Base-by-base conservation (phyloP, 1,140 invertebrate species). In the Eueides isabella region DNA sequence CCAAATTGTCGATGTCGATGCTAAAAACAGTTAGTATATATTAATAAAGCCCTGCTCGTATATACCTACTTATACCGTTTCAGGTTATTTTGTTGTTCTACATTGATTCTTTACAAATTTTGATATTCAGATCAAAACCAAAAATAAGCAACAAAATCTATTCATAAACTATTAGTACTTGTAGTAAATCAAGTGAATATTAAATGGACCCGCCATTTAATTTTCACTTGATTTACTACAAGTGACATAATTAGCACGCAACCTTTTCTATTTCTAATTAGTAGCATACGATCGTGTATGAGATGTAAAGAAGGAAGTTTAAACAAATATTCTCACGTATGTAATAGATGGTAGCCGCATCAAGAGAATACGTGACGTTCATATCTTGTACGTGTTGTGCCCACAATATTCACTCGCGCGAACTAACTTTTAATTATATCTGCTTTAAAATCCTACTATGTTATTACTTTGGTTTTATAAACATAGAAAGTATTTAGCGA, bases 291-390 rank as follows among this genome's bases (percentile, higher is more conserved):
- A 26, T 41, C 48, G 66, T 75, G 61, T 31, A 31, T 26, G 16
- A 29, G 14, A 72, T 66, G 38, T 72, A 30, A 55, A 64, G 65
- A 72, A 74, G 66, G 72, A 63, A 76, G 74, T 79, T 85, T 80
- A 86, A 84, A 86, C 84, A 87, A 89, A 92, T 92, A 88, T 81
- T 89, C 86, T 91, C 89, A 92, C 90, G 90, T 92, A 83, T 84
- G 71, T 77, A 80, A 78, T 83, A 84, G 76, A 78, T 80, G 75
- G 79, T 83, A 83, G 77, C 75, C 74, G 76, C 78, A 82, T 79
- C 77, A 71, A 79, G 79, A 71, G 75, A 70, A 76, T 80, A 91
- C 90, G 90, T 90, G 90, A 87, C 80, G 76, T 67, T 74, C 78
- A 72, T 75, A 65, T 26, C 61, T 61, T 61, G 79, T 81, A 88